Conservation (phyloP, 2,888 invertebrate genomes). For the Drosophila pseudotakahashii region DNA sequence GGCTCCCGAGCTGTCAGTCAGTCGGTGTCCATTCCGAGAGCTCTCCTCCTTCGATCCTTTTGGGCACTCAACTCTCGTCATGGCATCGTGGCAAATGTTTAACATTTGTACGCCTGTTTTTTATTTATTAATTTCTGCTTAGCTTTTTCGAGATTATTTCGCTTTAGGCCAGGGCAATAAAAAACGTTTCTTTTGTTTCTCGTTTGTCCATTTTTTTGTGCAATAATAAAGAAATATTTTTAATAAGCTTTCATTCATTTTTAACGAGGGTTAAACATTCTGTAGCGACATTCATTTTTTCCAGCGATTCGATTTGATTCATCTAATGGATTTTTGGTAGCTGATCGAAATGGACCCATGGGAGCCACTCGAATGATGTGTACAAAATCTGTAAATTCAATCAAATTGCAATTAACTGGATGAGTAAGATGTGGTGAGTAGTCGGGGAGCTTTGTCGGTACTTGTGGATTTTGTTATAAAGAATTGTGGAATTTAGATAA, state of each 20-base stretch:
- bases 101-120: slow-evolving; percentile 79
- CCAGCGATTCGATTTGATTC: slow-evolving; percentile 62
- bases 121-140: slow-evolving; percentile 36
- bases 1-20: slow-evolving; percentile 40
- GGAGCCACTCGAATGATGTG: slow-evolving; percentile 45
- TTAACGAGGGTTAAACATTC: slow-evolving; percentile 78
- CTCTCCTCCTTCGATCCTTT: slow-evolving; percentile 41
- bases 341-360: slow-evolving; percentile 60
- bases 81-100: slow-evolving; percentile 79
- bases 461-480: not conserved
- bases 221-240: slow-evolving; percentile 79
- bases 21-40: slow-evolving; percentile 32
- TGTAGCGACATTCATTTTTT: slow-evolving; percentile 69
- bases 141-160: slow-evolving; percentile 31
- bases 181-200: slow-evolving; percentile 30
- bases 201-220: slow-evolving; percentile 44
- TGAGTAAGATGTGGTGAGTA: slow-evolving; percentile 23
- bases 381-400: slow-evolving; percentile 55
- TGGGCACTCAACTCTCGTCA: slow-evolving; percentile 71
- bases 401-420: slow-evolving; percentile 49
- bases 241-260: slow-evolving; percentile 80
- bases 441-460: not conserved
- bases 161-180: slow-evolving; percentile 6
- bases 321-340: slow-evolving; percentile 69
- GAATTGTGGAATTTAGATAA: not conserved